Evolutionary conservation across 2,113 vertebrate genomes (phyloP).

Genomic region (human (Homo sapiens)): GRCh38 chr5:97105501-97106000

Average conservation of each 20-base stretch:
- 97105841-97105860: background rate
- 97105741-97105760: background rate
- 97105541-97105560: background rate
- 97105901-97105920: background rate
- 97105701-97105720: background rate
- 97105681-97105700: background rate
- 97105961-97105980: slow-evolving; percentile 45
- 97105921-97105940: background rate
- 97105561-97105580: background rate
- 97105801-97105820: slow-evolving; percentile 56
- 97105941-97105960: slow-evolving; percentile 48
- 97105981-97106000: slow-evolving; percentile 66
- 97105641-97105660: background rate
- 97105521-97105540: background rate
- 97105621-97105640: background rate
- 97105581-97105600: background rate
- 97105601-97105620: background rate
- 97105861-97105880: background rate
- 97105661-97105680: background rate
- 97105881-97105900: background rate
- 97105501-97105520: background rate
- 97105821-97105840: slow-evolving; percentile 32
- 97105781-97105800: background rate
- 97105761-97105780: background rate
- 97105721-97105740: slow-evolving; percentile 22